Conservation (phyloP, 2,797 vertebrate species). For the Forpus xanthops region DNA sequence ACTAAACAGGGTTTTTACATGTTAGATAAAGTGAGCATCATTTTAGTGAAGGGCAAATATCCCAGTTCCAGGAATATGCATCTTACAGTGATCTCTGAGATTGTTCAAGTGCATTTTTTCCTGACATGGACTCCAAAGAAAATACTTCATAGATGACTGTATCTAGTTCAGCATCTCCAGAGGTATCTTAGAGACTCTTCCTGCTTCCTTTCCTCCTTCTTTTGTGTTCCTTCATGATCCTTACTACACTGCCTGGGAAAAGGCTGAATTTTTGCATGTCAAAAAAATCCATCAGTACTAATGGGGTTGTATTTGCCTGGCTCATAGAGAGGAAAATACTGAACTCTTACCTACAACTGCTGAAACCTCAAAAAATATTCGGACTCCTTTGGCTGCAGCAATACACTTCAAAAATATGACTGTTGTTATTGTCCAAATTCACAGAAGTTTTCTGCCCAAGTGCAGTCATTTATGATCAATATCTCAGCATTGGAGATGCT, state of each 20-base stretch:
- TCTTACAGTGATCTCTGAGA: neutral
- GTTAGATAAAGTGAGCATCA: neutral
- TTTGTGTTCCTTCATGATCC: neutral
- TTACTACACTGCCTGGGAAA: no score
- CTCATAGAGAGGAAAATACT: neutral
- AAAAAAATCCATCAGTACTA: neutral
- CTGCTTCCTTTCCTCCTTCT: neutral
- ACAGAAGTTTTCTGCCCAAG: neutral
- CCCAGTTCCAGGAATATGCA: neutral
- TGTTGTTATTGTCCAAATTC: neutral
- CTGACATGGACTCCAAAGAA: neutral
- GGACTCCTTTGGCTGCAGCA: neutral
- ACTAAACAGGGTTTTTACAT: neutral
- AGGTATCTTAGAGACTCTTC: neutral
- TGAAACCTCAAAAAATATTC: neutral
- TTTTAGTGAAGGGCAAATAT: no score
- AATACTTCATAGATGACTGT: neutral
- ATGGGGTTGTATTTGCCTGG: neutral
- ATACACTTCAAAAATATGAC: neutral
- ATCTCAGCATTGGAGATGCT: neutral
- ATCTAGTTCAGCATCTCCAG: neutral
- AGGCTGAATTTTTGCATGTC: neutral
- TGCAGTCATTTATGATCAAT: neutral
- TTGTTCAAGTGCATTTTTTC: neutral
- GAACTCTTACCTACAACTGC: neutral